phyloP scores from a whole-genome alignment of 1,140 invertebrate species.

The Lysiphlebus fabarum region DNA sequence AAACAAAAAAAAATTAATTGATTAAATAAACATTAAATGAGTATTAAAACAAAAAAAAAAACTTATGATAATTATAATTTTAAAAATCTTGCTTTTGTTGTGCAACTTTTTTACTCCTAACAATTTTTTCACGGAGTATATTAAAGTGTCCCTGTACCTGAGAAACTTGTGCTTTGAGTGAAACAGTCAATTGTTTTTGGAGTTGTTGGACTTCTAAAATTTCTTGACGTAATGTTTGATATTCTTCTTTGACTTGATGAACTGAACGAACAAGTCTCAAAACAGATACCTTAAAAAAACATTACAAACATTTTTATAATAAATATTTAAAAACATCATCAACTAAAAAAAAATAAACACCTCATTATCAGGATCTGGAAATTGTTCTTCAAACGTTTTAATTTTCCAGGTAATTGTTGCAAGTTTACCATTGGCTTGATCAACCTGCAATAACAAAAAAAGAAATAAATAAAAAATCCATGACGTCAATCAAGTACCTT shows the following conservation, averaged over 20 bases:
- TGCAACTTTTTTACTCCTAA: slow-evolving; percentile 40
- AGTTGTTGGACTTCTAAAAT: slow-evolving; percentile 60
- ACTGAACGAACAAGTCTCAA: slow-evolving; percentile 58
- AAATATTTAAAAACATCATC: slow-evolving; percentile 2
- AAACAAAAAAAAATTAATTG: too few species aligned
- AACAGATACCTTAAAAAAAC: slow-evolving; percentile 51
- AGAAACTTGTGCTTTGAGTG: slow-evolving; percentile 50
- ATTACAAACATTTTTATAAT: slow-evolving; percentile 15
- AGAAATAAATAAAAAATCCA: slow-evolving; percentile 7
- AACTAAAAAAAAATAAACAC: slow-evolving; percentile 31
- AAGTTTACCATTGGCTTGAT: slow-evolving; percentile 49
- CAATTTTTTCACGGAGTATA: slow-evolving; percentile 46
- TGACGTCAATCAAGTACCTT: too few species aligned
- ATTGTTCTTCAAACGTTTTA: slow-evolving; percentile 52
- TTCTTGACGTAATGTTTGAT: slow-evolving; percentile 59
- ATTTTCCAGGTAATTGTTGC: slow-evolving; percentile 53
- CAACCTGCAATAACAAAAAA: slow-evolving; percentile 35
- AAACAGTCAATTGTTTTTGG: slow-evolving; percentile 59
- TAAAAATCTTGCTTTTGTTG: slow-evolving; percentile 38
- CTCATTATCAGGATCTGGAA: slow-evolving; percentile 46
- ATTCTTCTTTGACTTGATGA: slow-evolving; percentile 60
- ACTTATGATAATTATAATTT: too few species aligned
- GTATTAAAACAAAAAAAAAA: too few species aligned
- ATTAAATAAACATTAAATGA: too few species aligned
- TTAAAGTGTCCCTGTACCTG: slow-evolving; percentile 53